phyloP scores from a whole-genome alignment of 1,140 invertebrate species.

The Lepidotrigona ventralis region DNA sequence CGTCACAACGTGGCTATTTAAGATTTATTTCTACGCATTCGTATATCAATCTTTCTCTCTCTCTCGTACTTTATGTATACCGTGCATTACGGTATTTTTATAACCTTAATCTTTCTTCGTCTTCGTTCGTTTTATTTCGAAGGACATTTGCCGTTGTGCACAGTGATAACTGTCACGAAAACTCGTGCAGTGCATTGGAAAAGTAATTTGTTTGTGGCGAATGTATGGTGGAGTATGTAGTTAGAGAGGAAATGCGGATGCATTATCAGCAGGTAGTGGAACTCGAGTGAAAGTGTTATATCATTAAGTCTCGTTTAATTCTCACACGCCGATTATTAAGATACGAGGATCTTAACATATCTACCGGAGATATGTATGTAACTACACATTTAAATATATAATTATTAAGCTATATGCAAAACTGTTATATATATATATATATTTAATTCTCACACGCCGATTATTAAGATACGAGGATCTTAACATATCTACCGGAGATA shows the following conservation, averaged over 20 bases:
- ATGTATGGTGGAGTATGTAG: background rate
- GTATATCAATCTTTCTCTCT: background rate
- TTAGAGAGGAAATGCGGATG: background rate
- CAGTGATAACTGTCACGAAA: background rate
- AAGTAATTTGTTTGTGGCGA: background rate
- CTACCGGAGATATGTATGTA: background rate
- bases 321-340: background rate
- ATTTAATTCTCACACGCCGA: background rate
- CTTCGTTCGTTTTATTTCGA: background rate
- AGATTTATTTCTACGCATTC: background rate
- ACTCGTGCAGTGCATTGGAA: background rate
- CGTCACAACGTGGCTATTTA: background rate
- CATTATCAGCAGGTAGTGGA: background rate
- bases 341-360: background rate
- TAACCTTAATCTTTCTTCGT: background rate
- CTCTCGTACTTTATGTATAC: background rate
- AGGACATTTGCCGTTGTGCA: background rate
- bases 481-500: no score
- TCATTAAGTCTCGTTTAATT: constrained; percentile 2
- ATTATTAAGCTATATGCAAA: no score
- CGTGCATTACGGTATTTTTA: background rate
- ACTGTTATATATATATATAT: no score
- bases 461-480: background rate
- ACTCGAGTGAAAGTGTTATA: constrained; percentile 12
- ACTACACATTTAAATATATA: background rate